A percentile compares a stretch with the other conserved stretches of the same genome.
Conservation (phyloP, 2,113 vertebrate genomes). For the Gasterosteus nipponicus region DNA sequence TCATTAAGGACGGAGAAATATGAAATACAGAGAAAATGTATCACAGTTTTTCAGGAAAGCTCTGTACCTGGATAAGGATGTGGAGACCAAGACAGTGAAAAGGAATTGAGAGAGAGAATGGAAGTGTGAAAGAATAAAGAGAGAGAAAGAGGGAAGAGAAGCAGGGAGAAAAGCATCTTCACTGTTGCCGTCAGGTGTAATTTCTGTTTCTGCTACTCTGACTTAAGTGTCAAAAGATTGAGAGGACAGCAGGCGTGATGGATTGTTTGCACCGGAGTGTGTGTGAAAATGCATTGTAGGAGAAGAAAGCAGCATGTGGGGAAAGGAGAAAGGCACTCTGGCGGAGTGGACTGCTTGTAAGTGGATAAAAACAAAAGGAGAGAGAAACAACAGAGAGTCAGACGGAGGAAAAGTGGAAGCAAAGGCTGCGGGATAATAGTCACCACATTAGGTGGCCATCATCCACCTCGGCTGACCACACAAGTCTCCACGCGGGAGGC, state of each 20-base stretch:
- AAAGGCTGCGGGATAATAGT: conserved; percentile 57
- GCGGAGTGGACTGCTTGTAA: conserved; percentile 7
- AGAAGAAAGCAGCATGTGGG: conserved; percentile 9
- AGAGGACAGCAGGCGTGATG: conserved; percentile 34
- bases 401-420: conserved; percentile 27
- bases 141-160: not conserved
- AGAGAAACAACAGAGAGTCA: not conserved
- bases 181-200: conserved; percentile 32
- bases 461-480: conserved; percentile 42
- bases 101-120: conserved; percentile 12
- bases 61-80: conserved; percentile 17
- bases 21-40: conserved; percentile 32
- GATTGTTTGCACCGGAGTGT: conserved; percentile 31
- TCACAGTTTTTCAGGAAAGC: conserved; percentile 35
- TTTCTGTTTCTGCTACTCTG: conserved; percentile 30
- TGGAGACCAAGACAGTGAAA: conserved; percentile 31
- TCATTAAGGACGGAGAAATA: conserved; percentile 24
- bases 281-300: conserved; percentile 10
- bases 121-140: not conserved
- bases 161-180: conserved; percentile 24
- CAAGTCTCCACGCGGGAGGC: conserved; percentile 42
- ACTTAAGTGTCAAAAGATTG: conserved; percentile 39
- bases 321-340: not conserved
- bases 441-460: conserved; percentile 62
- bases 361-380: not conserved